Conservation (phyloP, 2,113 vertebrate genomes). For the Centropus bengalensis region DNA sequence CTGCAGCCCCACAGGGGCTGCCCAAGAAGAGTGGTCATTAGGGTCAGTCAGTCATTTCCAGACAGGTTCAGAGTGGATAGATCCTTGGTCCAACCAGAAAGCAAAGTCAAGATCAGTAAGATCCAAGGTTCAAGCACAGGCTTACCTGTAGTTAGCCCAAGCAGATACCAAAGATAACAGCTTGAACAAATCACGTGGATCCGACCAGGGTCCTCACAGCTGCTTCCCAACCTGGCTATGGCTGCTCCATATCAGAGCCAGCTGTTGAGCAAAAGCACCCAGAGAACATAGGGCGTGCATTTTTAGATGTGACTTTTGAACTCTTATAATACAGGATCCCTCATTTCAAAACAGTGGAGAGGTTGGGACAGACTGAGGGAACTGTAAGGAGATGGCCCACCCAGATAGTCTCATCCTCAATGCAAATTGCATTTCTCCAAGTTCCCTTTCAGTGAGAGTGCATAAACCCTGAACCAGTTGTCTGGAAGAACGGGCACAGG, state of each 20-base stretch:
- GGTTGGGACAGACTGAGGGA: neutral
- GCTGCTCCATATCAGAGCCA: neutral
- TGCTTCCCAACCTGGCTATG: neutral
- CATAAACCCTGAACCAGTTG: neutral
- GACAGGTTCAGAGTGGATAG: neutral
- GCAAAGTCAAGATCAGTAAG: neutral
- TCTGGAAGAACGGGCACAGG: neutral
- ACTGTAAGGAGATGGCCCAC: neutral
- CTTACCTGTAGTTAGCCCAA: neutral
- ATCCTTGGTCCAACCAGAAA: neutral
- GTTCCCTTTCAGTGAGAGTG: neutral
- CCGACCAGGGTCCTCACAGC: neutral
- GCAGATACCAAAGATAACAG: neutral
- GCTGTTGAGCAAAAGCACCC: neutral
- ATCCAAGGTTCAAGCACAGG: neutral
- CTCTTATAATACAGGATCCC: neutral
- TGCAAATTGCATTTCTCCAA: neutral
- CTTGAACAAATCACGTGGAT: neutral
- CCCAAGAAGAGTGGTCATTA: fast-evolving
- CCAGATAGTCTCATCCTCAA: neutral
- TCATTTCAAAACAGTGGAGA: neutral
- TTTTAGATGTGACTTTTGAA: neutral
- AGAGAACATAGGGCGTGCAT: neutral
- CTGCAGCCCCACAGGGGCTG: neutral
- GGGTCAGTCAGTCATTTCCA: neutral